phyloP scores from a whole-genome alignment of 2,888 invertebrate genomes.

The Corythucha ciliata region DNA sequence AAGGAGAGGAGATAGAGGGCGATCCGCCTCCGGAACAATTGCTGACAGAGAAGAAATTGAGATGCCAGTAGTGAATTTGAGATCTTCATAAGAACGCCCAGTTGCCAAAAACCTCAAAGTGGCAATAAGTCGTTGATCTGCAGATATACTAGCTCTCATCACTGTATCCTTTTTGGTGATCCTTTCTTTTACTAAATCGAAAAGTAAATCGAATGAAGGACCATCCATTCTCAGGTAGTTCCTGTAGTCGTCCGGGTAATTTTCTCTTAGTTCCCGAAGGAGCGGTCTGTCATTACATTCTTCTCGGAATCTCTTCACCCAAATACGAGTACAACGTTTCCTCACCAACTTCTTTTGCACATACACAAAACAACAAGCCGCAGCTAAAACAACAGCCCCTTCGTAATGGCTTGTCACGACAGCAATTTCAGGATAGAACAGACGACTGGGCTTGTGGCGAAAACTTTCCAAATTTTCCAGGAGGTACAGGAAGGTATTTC shows the following conservation, averaged over 20 bases:
- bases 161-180: neutral
- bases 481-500: no score
- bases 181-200: neutral
- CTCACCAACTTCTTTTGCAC: neutral
- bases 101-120: no score
- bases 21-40: no score
- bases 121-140: neutral
- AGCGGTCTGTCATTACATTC: neutral
- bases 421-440: slow-evolving; percentile 10
- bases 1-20: no score
- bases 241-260: slow-evolving; percentile 2
- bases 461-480: no score
- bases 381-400: neutral
- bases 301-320: neutral
- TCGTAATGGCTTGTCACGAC: neutral
- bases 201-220: neutral
- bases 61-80: slow-evolving; percentile 4
- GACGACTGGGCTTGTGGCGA: no score
- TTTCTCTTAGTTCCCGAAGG: neutral
- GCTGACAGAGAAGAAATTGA: neutral
- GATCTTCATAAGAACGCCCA: neutral
- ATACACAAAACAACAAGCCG: neutral
- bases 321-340: neutral
- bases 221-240: slow-evolving; percentile 6
- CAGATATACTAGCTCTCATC: neutral